These are phyloP conservation scores for Stenurella melanura DNA, from an alignment of 2,888 invertebrate genomes.

Conservation along the genomic window DNA sequence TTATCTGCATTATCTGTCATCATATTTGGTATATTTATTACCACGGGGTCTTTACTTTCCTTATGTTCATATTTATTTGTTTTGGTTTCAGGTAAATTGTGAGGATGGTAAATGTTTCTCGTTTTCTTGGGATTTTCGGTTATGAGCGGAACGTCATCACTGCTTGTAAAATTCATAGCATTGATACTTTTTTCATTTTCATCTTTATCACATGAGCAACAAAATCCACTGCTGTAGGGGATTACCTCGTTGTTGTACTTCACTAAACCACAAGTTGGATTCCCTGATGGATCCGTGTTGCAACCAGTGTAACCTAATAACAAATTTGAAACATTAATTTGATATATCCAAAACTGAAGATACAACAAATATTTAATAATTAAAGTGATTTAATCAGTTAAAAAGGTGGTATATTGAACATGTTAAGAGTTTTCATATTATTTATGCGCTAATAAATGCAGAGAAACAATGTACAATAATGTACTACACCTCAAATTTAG, in stretches of 20 bases:
- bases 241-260: constrained; percentile 69
- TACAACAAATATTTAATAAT: too few species aligned
- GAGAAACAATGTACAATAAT: too few species aligned
- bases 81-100: constrained; percentile 49
- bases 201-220: constrained; percentile 73
- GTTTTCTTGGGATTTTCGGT: constrained; percentile 17
- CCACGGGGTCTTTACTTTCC: constrained; percentile 43
- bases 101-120: constrained; percentile 23
- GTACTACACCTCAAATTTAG: too few species aligned
- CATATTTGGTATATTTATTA: constrained; percentile 23
- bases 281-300: constrained; percentile 59
- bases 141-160: neutral
- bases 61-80: constrained; percentile 54
- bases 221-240: constrained; percentile 74
- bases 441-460: too few species aligned
- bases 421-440: too few species aligned
- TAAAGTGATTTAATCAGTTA: too few species aligned
- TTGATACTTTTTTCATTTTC: constrained; percentile 11
- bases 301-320: constrained; percentile 71
- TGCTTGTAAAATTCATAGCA: neutral
- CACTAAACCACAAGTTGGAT: constrained; percentile 72
- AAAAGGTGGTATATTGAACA: too few species aligned
- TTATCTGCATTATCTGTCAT: constrained; percentile 33
- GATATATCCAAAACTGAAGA: too few species aligned
- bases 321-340: neutral